phyloP scores from a whole-genome alignment of 2,888 invertebrate genomes.

The Plagiodera versicolora region DNA sequence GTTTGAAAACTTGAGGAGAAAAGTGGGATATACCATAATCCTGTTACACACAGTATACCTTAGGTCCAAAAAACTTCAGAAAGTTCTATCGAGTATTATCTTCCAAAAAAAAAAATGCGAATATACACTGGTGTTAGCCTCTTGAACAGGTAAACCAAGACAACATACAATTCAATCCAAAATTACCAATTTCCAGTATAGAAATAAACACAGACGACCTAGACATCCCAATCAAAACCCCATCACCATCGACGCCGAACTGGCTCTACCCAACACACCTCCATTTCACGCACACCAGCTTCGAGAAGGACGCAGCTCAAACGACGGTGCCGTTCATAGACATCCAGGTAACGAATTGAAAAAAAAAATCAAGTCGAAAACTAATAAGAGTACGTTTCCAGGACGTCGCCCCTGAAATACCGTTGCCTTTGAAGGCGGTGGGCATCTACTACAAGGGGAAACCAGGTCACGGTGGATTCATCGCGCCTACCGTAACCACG shows the following conservation, averaged over 20 bases:
- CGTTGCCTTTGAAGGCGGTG: constrained; percentile 70
- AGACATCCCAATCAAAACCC: constrained; percentile 68
- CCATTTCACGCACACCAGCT: constrained; percentile 61
- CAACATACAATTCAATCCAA: no score
- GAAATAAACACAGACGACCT: constrained; percentile 62
- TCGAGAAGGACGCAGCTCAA: constrained; percentile 75
- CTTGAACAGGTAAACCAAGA: no score
- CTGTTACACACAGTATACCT: no score
- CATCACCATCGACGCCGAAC: constrained; percentile 39
- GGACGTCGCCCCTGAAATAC: constrained; percentile 59
- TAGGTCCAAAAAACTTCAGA: no score
- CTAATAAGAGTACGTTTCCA: not conserved
- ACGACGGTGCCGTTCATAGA: constrained; percentile 82
- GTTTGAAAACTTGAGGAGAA: no score
- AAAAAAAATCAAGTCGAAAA: no score
- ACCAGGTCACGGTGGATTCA: constrained; percentile 71
- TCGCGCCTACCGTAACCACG: constrained; percentile 73
- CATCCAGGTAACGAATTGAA: constrained; percentile 50
- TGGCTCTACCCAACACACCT: constrained; percentile 54
- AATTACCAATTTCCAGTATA: constrained; percentile 53
- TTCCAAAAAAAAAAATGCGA: no score
- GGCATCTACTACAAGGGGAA: constrained; percentile 76
- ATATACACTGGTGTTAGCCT: no score
- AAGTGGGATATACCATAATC: no score
- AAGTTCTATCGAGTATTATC: no score